Conservation (phyloP, 2,888 invertebrate genomes). For the Eretmocerus hayati region DNA sequence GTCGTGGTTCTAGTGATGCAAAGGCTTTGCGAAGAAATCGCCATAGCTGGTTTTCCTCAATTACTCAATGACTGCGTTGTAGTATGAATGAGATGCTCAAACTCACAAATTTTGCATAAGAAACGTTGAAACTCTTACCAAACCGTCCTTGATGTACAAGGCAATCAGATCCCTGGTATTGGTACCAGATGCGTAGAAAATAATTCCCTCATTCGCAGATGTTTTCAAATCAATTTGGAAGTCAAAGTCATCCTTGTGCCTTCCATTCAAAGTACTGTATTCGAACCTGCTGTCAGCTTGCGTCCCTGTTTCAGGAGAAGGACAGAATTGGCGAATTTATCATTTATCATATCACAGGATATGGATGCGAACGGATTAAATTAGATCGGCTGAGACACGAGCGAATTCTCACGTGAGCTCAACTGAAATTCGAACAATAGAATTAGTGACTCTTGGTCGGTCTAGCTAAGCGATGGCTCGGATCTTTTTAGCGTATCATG, state of each 20-base stretch:
- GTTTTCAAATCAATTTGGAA: constrained; percentile 76
- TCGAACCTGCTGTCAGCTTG: constrained; percentile 67
- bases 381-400: too few species aligned
- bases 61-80: not conserved
- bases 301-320: too few species aligned
- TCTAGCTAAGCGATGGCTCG: too few species aligned
- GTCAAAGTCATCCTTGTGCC: constrained; percentile 62
- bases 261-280: constrained; percentile 53
- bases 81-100: not conserved
- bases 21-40: too few species aligned
- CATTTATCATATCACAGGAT: not conserved
- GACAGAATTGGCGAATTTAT: too few species aligned
- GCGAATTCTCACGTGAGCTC: too few species aligned
- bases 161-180: constrained; percentile 63
- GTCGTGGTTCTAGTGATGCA: too few species aligned
- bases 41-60: not conserved
- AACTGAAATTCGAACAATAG: too few species aligned
- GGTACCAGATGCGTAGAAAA: constrained; percentile 71
- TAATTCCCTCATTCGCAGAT: constrained; percentile 65
- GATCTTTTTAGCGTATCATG: too few species aligned
- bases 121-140: constrained; percentile 47
- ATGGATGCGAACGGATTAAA: too few species aligned
- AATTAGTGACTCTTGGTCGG: too few species aligned
- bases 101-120: not conserved
- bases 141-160: constrained; percentile 67